Evolutionary conservation across 2,888 invertebrate species (phyloP).

Genomic region (Thera britannica): DNA sequence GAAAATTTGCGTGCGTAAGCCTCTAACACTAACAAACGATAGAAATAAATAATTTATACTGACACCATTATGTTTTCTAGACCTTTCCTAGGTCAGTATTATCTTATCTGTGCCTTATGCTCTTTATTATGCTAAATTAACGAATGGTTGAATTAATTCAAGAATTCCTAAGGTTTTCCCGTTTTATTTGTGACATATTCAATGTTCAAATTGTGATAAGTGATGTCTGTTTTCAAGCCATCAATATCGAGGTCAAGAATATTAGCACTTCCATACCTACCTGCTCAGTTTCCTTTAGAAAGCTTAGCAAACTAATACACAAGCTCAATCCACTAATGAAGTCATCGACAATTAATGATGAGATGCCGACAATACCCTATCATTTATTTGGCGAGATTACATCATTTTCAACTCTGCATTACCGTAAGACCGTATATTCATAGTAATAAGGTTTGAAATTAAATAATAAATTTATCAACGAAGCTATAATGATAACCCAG

Average conservation of each 20-base stretch:
- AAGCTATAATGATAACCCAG: slow-evolving; percentile 17
- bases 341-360: slow-evolving; percentile 61
- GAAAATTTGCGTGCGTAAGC: slow-evolving; percentile 18
- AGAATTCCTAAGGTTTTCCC: background rate
- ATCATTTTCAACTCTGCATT: slow-evolving; percentile 38
- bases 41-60: slow-evolving; percentile 30
- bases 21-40: slow-evolving; percentile 32
- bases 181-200: slow-evolving; percentile 12
- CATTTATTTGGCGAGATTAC: slow-evolving; percentile 53
- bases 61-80: slow-evolving; percentile 25
- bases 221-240: slow-evolving; percentile 44
- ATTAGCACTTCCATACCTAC: slow-evolving; percentile 65
- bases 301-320: slow-evolving; percentile 65
- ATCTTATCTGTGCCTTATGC: too few relatives aligned
- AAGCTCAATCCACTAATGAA: slow-evolving; percentile 62
- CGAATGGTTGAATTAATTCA: background rate
- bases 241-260: slow-evolving; percentile 67
- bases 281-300: slow-evolving; percentile 69
- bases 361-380: slow-evolving; percentile 51
- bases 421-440: slow-evolving; percentile 12
- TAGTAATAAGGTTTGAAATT: slow-evolving; percentile 21
- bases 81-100: background rate
- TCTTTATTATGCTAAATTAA: background rate
- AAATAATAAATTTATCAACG: slow-evolving; percentile 4
- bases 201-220: slow-evolving; percentile 45